Evolutionary conservation across 2,888 invertebrate genomes (phyloP).

Genomic region (Eupithecia dodoneata): DNA sequence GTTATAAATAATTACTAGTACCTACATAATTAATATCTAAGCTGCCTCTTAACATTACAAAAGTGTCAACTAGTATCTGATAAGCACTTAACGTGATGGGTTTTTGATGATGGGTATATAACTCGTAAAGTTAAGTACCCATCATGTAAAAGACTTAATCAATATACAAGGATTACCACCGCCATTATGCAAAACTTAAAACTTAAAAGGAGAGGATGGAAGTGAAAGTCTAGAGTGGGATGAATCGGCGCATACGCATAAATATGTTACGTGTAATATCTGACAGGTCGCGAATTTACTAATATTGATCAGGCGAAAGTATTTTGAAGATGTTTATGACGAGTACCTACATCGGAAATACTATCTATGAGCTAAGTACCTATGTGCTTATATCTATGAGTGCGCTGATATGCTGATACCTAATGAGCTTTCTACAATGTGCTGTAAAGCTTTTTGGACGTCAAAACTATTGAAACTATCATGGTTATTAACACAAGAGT

Average conservation of each 20-base stretch:
- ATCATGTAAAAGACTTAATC: conserved; percentile 16
- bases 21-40: not conserved
- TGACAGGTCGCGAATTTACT: conserved; percentile 2
- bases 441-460: not conserved
- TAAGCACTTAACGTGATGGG: not conserved
- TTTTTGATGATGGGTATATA: no score
- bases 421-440: not conserved
- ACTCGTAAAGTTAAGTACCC: not conserved
- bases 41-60: not conserved
- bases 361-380: not conserved
- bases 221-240: conserved; percentile 28
- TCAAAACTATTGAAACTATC: no score
- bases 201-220: conserved; percentile 25
- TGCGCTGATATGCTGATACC: no score
- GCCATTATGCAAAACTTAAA: conserved; percentile 12
- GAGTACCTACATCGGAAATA: not conserved
- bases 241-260: conserved; percentile 10
- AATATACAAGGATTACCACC: conserved; percentile 15
- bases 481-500: no score
- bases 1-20: not conserved
- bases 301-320: conserved; percentile 10
- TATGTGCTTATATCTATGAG: no score
- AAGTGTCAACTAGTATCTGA: not conserved
- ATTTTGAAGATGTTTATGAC: not conserved
- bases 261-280: conserved; percentile 14